Evolutionary conservation across 2,113 vertebrate genomes (phyloP).

Genomic region (Calyptomena viridis): DNA sequence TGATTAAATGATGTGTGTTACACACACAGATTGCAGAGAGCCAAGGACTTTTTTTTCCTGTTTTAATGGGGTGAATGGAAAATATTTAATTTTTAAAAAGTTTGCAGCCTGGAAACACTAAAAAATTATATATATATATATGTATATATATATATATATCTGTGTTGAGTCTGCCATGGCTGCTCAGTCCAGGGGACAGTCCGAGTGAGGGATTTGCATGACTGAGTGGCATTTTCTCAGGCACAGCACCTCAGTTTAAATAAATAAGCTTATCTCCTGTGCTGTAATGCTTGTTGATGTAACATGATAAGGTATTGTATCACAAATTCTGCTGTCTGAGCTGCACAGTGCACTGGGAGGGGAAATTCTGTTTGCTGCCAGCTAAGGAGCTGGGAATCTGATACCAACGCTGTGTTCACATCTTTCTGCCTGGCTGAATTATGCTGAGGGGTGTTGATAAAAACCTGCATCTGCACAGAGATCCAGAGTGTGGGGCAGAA

Average conservation of each 20-base stretch:
- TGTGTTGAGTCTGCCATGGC: neutral
- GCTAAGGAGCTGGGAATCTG: neutral
- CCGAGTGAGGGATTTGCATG: neutral
- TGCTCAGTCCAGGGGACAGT: neutral
- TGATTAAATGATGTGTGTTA: neutral
- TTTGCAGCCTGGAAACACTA: neutral
- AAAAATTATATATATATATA: neutral
- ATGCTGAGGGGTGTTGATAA: neutral
- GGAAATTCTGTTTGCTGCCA: neutral
- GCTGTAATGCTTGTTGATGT: neutral
- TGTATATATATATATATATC: accelerated
- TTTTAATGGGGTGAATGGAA: neutral
- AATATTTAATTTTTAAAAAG: neutral
- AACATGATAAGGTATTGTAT: accelerated
- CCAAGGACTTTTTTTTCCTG: accelerated
- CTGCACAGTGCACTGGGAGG: accelerated
- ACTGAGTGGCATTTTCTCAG: neutral
- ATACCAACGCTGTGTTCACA: accelerated
- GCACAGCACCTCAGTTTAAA: neutral
- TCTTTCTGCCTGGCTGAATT: neutral
- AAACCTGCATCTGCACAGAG: neutral
- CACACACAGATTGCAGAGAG: neutral
- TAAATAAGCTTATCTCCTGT: neutral
- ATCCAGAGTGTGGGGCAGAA: neutral
- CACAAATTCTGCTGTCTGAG: neutral